Conservation (phyloP, 1,140 invertebrate genomes). For the Mylabris phalerata region DNA sequence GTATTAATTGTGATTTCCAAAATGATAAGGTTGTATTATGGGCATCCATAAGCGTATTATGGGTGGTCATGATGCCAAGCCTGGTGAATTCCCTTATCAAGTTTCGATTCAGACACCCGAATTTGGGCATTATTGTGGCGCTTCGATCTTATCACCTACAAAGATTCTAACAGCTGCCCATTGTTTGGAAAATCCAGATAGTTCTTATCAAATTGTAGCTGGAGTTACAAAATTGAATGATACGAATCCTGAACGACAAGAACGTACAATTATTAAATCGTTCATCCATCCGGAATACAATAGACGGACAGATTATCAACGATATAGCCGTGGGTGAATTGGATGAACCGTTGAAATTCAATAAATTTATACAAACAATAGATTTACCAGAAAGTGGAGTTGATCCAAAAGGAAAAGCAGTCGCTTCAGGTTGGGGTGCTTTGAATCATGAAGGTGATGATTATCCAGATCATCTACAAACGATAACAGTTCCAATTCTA, state of each 20-base stretch:
- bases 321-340: conserved; percentile 60
- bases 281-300: conserved; percentile 46
- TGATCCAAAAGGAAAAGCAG: conserved; percentile 18
- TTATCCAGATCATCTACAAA: conserved; percentile 41
- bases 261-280: conserved; percentile 34
- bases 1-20: too few species aligned
- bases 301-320: conserved; percentile 44
- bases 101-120: conserved; percentile 18
- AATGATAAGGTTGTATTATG: too few species aligned
- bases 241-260: conserved; percentile 40
- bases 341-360: conserved; percentile 46
- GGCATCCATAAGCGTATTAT: too few species aligned
- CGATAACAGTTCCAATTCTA: conserved; percentile 25
- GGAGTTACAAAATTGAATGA: conserved; percentile 39
- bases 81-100: conserved; percentile 27
- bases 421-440: conserved; percentile 44
- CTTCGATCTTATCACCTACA: conserved; percentile 49
- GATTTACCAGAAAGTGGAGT: conserved; percentile 37
- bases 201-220: conserved; percentile 32
- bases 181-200: conserved; percentile 42
- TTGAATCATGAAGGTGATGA: conserved; percentile 25
- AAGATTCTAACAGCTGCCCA: conserved; percentile 60
- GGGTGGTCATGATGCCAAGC: conserved; percentile 20
- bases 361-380: conserved; percentile 46
- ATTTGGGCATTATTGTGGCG: conserved; percentile 53